Conservation (phyloP, 2,888 invertebrate genomes). For the Acrobasis repandana region DNA sequence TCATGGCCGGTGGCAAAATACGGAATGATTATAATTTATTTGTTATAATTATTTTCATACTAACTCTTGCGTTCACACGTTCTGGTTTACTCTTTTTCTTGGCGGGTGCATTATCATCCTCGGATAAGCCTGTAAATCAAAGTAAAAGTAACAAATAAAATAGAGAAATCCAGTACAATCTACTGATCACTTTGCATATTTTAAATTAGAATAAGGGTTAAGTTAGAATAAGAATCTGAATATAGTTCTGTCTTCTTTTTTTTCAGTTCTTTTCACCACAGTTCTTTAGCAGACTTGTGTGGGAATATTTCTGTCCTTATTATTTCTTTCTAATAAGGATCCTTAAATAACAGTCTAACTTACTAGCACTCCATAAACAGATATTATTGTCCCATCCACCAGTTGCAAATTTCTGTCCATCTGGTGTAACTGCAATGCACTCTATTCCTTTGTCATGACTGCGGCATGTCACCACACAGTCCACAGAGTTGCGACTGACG, state of each 20-base stretch:
- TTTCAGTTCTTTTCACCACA: too few relatives aligned
- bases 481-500: constrained; percentile 87
- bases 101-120: constrained; percentile 81
- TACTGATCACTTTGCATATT: too few relatives aligned
- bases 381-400: constrained; percentile 97
- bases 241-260: too few relatives aligned
- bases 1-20: too few relatives aligned
- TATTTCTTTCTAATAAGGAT: too few relatives aligned
- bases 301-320: too few relatives aligned
- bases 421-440: constrained; percentile 89
- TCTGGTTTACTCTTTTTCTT: constrained; percentile 84
- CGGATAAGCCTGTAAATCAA: constrained; percentile 67
- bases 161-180: not conserved
- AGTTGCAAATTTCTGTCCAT: constrained; percentile 86
- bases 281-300: too few relatives aligned
- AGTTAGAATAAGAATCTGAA: too few relatives aligned
- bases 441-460: constrained; percentile 97
- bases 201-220: too few relatives aligned
- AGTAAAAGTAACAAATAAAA: not conserved
- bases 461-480: constrained; percentile 90
- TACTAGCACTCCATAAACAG: constrained; percentile 94
- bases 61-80: constrained; percentile 83
- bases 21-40: too few relatives aligned
- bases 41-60: constrained; percentile 32
- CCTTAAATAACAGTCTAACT: constrained; percentile 42